Evolutionary conservation across 53 echinoderm and acorn worm genomes (phyloP), one percentile per base, ranked within the genome.

Genomic region (Antedon mediterranea): DNA sequence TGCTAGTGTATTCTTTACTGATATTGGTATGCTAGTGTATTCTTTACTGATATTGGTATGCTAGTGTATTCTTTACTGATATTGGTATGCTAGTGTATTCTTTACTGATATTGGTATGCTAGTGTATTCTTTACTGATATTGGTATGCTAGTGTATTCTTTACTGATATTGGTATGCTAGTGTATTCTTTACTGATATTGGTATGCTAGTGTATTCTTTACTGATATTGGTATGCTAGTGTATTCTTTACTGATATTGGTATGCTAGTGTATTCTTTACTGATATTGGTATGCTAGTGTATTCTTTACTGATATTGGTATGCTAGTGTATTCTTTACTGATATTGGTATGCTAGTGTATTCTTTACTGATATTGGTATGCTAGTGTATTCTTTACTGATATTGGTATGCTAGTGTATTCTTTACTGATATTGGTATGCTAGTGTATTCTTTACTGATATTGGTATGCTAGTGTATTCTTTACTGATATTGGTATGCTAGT

Each of bases 231-330:
- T 94, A 77, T 87, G 79, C n/a, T n/a, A n/a, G n/a, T n/a, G n/a
- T n/a, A n/a, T n/a, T n/a, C 14, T 73, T 87, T 43, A 75, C 73
- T 42, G 94, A 94, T 30, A 91, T 94, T 73, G 94, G 94, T 94
- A 77, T 87, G 79, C n/a, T n/a, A n/a, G n/a, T n/a, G n/a, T n/a
- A n/a, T n/a, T n/a, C 14, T 73, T 87, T 43, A 75, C 73, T 42
- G 94, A 94, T 30, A 91, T 94, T 73, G 94, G 94, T 94, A 77
- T 87, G 79, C n/a, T n/a, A n/a, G n/a, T n/a, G n/a, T n/a, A n/a
- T n/a, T n/a, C 14, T 73, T 87, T 43, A 75, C 73, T 42, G 94
- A 94, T 30, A 91, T 94, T 73, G 94, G 94, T 94, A 77, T 87
- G 79, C n/a, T n/a, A n/a, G n/a, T n/a, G n/a, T n/a, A n/a, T n/a